A percentile compares a stretch with the other conserved stretches of the same genome.
Conservation (phyloP, 2,888 invertebrate genomes). For the Agriotes lineatus region DNA sequence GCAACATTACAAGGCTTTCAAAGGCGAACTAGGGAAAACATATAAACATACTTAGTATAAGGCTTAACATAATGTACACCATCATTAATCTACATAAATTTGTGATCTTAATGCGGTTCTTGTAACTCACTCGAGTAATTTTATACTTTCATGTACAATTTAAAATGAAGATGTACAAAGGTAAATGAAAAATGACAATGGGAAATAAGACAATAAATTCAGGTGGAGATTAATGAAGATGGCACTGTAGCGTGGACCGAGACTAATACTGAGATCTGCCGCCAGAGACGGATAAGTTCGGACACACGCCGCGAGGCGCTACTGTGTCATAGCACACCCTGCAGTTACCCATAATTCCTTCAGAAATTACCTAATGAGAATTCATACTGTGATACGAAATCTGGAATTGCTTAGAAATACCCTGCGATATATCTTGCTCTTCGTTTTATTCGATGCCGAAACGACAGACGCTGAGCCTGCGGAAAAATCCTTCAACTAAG, state of each 20-base stretch:
- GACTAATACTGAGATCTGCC: slow-evolving; percentile 56
- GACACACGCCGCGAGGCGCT: slow-evolving; percentile 46
- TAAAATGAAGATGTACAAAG: slow-evolving; percentile 57
- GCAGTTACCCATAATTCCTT: slow-evolving; percentile 51
- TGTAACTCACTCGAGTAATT: slow-evolving; percentile 50
- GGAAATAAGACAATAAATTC: slow-evolving; percentile 64
- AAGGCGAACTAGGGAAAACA: slow-evolving; percentile 50
- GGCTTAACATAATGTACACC: slow-evolving; percentile 49
- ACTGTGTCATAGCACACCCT: slow-evolving; percentile 47
- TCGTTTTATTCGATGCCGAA: slow-evolving; percentile 6
- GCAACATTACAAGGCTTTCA: slow-evolving; percentile 48
- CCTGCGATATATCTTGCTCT: slow-evolving; percentile 28
- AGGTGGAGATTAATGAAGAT: slow-evolving; percentile 61
- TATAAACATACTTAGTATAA: slow-evolving; percentile 54
- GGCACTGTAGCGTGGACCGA: slow-evolving; percentile 57
- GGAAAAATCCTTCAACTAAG: no score
- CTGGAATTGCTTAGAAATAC: slow-evolving; percentile 47
- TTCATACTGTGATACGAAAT: slow-evolving; percentile 52
- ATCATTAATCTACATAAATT: slow-evolving; percentile 53
- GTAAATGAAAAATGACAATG: slow-evolving; percentile 59
- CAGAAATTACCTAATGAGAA: slow-evolving; percentile 49
- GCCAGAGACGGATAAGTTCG: slow-evolving; percentile 44
- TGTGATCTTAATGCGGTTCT: slow-evolving; percentile 52
- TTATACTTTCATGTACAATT: slow-evolving; percentile 52
- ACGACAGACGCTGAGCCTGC: not conserved